Evolutionary conservation across 2,113 vertebrate species (phyloP), one percentile per base, ranked within the genome.

Genomic region (Corythaixoides concolor): DNA sequence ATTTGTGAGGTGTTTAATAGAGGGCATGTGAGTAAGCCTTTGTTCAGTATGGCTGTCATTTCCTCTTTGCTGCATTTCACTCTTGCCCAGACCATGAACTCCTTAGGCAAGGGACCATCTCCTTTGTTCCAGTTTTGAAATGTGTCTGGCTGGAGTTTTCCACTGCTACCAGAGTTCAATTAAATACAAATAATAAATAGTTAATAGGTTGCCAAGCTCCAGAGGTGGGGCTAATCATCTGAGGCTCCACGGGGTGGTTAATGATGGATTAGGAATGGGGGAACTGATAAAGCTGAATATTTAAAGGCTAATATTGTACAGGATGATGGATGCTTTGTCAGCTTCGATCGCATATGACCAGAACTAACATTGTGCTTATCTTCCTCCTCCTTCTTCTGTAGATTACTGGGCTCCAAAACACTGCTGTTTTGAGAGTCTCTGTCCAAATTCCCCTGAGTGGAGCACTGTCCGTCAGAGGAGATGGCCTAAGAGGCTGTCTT

Each of bases 161-260:
- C 52, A 50, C 73, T 26, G 64, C 83, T 92, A 47, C 73, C 52
- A 53, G 78, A 67, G 72, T 85, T 89, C 90, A 92, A 64, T 96
- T 95, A 92, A 89, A 92, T 52, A 94, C 68, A 93, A 96, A 90
- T 88, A 96, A 96, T 95, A 95, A 96, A 94, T 77, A 97, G 95
- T 91, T 96, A 95, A 96, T 90, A 85, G 95, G 55, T 74, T 96
- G 86, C 86, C 24, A 12, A 81, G 93, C 58, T 94, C 88, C 76
- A 87, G 96, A 89, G 95, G 83, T 90, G 88, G 90, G 60, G 90
- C 83, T 97, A 90, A 97, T 93, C 89, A 95, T 14, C 92, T 93
- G 88, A 97, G 88, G 56, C 86, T 94, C 95, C 86, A 68, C n/a
- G n/a, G 53, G 24, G 90, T 87, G 73, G 82, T 74, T 97, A 96